Evolutionary conservation across 2,113 vertebrate genomes (phyloP), one percentile per base, ranked within the genome.

Genomic region (Protobothrops flavoviridis): DNA sequence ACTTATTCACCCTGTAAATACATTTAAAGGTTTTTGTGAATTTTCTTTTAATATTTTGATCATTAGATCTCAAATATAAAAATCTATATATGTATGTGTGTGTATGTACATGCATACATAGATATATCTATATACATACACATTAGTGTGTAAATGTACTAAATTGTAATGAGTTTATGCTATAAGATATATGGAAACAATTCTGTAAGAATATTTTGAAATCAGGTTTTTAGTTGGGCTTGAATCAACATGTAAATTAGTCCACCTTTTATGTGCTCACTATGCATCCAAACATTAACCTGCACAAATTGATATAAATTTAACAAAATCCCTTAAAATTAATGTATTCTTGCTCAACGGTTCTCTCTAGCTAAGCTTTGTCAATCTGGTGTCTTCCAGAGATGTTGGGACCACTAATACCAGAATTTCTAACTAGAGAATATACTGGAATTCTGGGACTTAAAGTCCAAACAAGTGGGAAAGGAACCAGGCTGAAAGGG

Each of bases 1-100:
- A 98, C 97, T 98, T 98, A 98, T 98, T 98, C 96, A 96, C 94
- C 91, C 95, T 99, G 98, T 99, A 99, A 98, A 99, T 99, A 98
- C 97, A 98, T 98, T 98, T 97, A 98, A 97, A 90, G 92, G 96
- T 98, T 98, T 98, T 98, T 99, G 98, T 98, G 97, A 97, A 97
- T 97, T 98, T 98, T 97, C 97, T 97, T 86, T 98, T 98, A 96
- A 95, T 97, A 98, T 95, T 98, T 97, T 98, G 97, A 97, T 98
- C 97, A 97, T 97, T 98, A 98, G 97, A 57, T 90, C 96, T 96
- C 88, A 97, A 96, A 96, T 97, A 97, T 97, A 97, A 95, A 97
- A 94, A 96, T 94, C 95, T 85, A 90, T 90, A 90, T 93, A 90
- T 90, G 59, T 93, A 50, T 45, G 85, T 85, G 57, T 88, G 20